These are phyloP conservation scores for Hemithea aestivaria DNA, from an alignment of 2,888 invertebrate genomes.

Conservation along the genomic window DNA sequence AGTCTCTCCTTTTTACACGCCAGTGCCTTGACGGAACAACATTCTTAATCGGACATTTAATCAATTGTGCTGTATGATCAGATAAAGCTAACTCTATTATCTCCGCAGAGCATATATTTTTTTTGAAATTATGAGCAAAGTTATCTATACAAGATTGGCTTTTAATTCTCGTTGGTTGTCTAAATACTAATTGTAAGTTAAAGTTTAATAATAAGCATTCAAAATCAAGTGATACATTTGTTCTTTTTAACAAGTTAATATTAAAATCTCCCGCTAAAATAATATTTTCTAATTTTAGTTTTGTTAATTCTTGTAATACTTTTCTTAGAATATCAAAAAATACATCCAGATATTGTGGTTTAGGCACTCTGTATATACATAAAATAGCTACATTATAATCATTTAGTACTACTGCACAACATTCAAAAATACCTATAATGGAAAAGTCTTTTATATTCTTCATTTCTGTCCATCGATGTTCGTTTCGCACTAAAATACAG, in stretches of 20 bases:
- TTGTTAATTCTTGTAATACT: neutral
- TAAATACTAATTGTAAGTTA: neutral
- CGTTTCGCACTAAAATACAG: slow-evolving; percentile 7
- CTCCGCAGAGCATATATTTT: neutral
- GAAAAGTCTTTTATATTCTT: slow-evolving; percentile 1
- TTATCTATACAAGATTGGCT: neutral
- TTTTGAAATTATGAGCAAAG: neutral
- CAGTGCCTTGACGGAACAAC: neutral
- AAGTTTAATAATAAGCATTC: neutral
- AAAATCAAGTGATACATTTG: neutral
- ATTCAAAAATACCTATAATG: slow-evolving; percentile 3
- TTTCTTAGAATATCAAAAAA: neutral
- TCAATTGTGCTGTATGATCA: neutral
- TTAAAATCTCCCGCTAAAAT: neutral
- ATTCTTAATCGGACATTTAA: neutral
- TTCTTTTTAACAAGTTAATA: neutral
- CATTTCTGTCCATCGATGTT: slow-evolving; percentile 2
- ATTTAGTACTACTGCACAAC: slow-evolving; percentile 9
- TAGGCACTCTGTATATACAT: slow-evolving; percentile 9
- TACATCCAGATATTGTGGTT: neutral
- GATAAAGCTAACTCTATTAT: neutral
- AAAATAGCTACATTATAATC: slow-evolving; percentile 6
- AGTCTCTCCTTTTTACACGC: neutral
- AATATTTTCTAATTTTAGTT: neutral
- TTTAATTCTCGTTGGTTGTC: neutral